Base-by-base conservation (phyloP, 2,888 invertebrate genomes). In the Phlogophora meticulosa region DNA sequence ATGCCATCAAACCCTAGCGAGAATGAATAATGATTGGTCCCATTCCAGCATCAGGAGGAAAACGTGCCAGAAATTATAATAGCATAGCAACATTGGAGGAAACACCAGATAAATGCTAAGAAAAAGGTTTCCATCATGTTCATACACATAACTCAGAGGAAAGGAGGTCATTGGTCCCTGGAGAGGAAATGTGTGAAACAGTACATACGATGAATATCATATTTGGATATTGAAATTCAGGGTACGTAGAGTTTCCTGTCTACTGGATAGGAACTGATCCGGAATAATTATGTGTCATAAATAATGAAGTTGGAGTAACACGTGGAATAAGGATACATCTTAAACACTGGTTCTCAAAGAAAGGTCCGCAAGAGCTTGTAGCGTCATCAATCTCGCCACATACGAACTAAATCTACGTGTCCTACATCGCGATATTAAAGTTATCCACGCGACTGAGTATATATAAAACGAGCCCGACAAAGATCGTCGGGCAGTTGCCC, bases 151-250 rank as follows among this genome's bases (percentile, higher is more conserved):
- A 43, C 15, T 40, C 48, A 28, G 40, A 51, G 7, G 7, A 32
- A 60, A 61, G n/a, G 15, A 53, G 72, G 77, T 48, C 63, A 57
- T 22, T 36, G 43, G 10, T 7, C 72, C 38, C 72, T 17, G 28
- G 28, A 13, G 40, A 20, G 32, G 48, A 49, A 43, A 76, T 48
- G 49, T 59, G 58, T 59, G 38, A 55, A 59, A 63, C 20, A 36
- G 43, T 24, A 48, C 48, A 46, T 48, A 15, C 28, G 7, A 58
- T 48, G 75, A 78, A 61, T 59, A 68, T 51, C 48, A 59, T 62
- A 67, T 78, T 67, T 40, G 10, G 4, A 15, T 48, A 49, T 78
- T 67, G n/a, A 52, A 56, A 78, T 76, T 73, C 78, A 40, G 42
- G 17, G 17, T 43, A 22, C 42, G 61, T 66, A 15, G 11, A 45